These are phyloP conservation scores for Mesoclemmys tuberculata DNA, from an alignment of 2,113 vertebrate genomes.

Conservation along the genomic window DNA sequence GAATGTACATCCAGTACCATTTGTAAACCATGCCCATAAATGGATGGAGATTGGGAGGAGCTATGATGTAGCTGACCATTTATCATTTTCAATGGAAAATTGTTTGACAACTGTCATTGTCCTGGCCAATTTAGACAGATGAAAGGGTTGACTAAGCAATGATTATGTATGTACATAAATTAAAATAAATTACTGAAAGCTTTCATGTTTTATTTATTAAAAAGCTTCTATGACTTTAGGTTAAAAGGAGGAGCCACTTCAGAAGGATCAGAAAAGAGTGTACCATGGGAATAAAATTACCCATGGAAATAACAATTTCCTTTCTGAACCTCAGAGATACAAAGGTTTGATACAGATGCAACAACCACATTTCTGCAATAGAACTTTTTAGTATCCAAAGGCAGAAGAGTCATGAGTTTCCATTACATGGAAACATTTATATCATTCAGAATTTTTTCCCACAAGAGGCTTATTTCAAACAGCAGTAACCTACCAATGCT, in stretches of 20 bases:
- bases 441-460: background rate
- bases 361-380: background rate
- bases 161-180: background rate
- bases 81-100: background rate
- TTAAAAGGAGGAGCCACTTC: constrained; percentile 25
- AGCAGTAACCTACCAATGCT: background rate
- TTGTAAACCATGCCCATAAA: background rate
- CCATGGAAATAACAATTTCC: background rate
- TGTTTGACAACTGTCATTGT: background rate
- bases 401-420: background rate
- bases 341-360: background rate
- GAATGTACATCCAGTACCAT: background rate
- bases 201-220: constrained; percentile 23
- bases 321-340: background rate
- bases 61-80: background rate
- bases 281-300: background rate
- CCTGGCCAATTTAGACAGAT: background rate
- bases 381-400: background rate
- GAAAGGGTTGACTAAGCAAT: constrained; percentile 1
- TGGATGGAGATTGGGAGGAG: background rate
- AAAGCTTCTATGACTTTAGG: constrained; percentile 16
- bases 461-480: background rate
- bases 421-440: background rate
- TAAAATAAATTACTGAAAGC: background rate
- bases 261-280: constrained; percentile 13